Evolutionary conservation across 2,113 vertebrate species (phyloP).

Genomic region (Scatophagus argus): DNA sequence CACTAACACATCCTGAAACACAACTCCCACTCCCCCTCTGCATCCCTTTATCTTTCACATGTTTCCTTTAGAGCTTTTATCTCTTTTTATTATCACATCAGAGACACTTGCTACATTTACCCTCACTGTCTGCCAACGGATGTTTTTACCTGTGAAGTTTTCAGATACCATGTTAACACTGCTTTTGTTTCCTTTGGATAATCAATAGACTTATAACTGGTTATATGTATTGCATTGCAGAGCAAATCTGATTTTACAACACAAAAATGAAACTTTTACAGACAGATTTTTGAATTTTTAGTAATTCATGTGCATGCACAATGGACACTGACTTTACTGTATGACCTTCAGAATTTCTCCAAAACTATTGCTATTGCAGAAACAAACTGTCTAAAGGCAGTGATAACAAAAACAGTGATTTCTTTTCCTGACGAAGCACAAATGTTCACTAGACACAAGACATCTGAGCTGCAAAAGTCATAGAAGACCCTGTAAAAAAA

Average conservation of each 20-base stretch:
- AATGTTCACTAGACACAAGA: conserved; percentile 19
- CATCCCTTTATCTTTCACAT: conserved; percentile 63
- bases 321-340: not conserved
- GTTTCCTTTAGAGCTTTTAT: conserved; percentile 60
- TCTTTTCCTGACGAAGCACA: conserved; percentile 32
- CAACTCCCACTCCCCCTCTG: conserved; percentile 63
- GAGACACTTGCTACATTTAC: conserved; percentile 51
- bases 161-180: conserved; percentile 20
- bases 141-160: conserved; percentile 45
- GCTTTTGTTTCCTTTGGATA: conserved; percentile 31
- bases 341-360: not conserved
- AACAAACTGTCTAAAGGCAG: conserved; percentile 4
- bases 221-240: not conserved
- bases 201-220: conserved; percentile 9
- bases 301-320: not conserved
- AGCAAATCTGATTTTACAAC: not conserved
- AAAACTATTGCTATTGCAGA: not conserved
- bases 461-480: conserved; percentile 39
- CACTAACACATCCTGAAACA: conserved; percentile 74
- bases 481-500: conserved; percentile 1
- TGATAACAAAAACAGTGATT: conserved; percentile 17
- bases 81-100: conserved; percentile 62
- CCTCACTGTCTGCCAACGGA: conserved; percentile 26
- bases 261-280: not conserved
- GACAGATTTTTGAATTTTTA: not conserved